A percentile compares a stretch with the other conserved stretches of the same genome.
Conservation (phyloP, 2,797 vertebrate species). For the Galaxias olidus region DNA sequence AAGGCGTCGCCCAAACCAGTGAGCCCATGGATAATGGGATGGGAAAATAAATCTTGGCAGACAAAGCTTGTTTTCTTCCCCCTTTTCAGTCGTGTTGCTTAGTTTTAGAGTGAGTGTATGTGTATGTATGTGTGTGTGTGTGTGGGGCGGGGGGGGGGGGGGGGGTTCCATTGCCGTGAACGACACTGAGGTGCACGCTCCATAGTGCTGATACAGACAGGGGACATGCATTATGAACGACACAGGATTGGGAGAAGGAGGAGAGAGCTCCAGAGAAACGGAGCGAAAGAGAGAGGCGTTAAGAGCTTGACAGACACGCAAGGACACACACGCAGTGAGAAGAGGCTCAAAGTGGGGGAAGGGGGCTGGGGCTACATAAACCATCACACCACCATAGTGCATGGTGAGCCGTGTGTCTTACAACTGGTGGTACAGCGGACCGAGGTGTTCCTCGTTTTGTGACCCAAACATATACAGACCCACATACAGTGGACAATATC, state of each 20-base stretch:
- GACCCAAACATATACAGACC: too few species aligned
- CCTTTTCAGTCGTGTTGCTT: too few species aligned
- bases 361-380: too few species aligned
- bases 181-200: slow-evolving; percentile 24
- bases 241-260: slow-evolving; percentile 7
- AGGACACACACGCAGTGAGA: slow-evolving; percentile 18
- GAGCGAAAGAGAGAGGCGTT: neutral
- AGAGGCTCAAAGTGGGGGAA: neutral
- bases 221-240: slow-evolving; percentile 38
- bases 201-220: slow-evolving; percentile 25
- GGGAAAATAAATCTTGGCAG: too few species aligned
- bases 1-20: too few species aligned
- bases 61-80: too few species aligned
- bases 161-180: neutral
- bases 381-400: neutral
- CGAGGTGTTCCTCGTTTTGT: too few species aligned
- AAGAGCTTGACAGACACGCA: neutral
- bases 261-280: too few species aligned
- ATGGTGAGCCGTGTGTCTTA: neutral
- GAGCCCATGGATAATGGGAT: too few species aligned
- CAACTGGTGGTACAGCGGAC: too few species aligned
- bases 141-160: neutral
- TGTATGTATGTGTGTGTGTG: neutral
- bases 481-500: too few species aligned
- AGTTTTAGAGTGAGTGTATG: neutral